These are phyloP conservation scores for Oenanthe oenanthe DNA, from an alignment of 2,113 vertebrate species.

Conservation along the genomic window DNA sequence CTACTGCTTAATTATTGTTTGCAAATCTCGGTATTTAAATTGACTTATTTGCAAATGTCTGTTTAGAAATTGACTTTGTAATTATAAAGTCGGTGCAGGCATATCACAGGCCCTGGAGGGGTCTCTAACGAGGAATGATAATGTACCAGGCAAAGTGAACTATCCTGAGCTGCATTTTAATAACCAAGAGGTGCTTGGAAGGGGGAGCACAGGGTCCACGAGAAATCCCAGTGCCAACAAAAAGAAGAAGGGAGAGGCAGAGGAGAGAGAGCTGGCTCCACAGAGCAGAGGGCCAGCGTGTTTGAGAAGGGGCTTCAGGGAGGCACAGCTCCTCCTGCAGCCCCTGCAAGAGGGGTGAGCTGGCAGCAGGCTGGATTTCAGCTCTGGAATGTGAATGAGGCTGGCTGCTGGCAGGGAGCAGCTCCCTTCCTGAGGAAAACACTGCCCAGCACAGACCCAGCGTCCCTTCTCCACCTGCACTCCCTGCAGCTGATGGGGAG, in stretches of 20 bases:
- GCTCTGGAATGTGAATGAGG: conserved; percentile 32
- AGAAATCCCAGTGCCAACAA: conserved; percentile 57
- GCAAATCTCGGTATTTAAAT: conserved; percentile 84
- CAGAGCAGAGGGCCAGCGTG: not conserved
- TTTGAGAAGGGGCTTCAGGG: not conserved
- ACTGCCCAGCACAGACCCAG: rapidly evolving
- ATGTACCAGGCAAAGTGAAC: conserved; percentile 77
- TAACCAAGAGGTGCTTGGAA: conserved; percentile 64
- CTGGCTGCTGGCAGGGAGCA: not conserved
- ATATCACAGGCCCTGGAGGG: conserved; percentile 79
- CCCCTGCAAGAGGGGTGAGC: not conserved
- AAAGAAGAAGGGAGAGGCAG: not conserved
- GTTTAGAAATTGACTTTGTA: conserved; percentile 87
- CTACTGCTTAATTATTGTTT: conserved; percentile 86
- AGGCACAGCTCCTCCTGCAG: not conserved
- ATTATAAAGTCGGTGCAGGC: conserved; percentile 81
- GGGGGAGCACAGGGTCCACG: not conserved
- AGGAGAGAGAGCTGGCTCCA: not conserved
- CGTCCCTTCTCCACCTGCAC: not conserved
- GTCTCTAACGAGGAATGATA: conserved; percentile 84
- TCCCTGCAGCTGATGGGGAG: not conserved
- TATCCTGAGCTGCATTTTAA: conserved; percentile 80
- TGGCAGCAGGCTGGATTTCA: not conserved
- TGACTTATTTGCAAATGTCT: conserved; percentile 86
- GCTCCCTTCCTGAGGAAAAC: not conserved